Evolutionary conservation across 2,797 vertebrate genomes (phyloP), one percentile per base, ranked within the genome.

Genomic region (Alectoris magna): DNA sequence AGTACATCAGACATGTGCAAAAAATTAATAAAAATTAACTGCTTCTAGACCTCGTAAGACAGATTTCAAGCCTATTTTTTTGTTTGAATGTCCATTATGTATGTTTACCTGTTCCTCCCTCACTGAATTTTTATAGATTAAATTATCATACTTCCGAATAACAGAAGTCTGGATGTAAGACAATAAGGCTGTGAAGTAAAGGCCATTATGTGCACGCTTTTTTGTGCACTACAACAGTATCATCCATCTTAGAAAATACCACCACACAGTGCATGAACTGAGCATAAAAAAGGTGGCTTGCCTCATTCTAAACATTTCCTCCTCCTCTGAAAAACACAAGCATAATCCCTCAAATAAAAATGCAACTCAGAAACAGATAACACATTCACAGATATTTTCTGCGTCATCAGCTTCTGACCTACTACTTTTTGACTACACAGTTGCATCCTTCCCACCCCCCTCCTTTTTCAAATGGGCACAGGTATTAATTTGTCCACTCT

Each of bases 281-380:
- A 91, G 46, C 49, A 68, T 59, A 71, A 84, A 77, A 71, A 87
- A 72, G 29, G 46, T 62, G 36, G 31, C n/a, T 91, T 79, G 69
- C 44, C 67, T 84, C 49, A 72, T 46, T 74, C 34, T 77, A 56
- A 46, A 63, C 3, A 2, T 44, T 83, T 88, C 46, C 18, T 36
- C n/a, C 55, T 58, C n/a, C 49, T 90, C 55, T 41, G 18, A 39
- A 71, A 58, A 67, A 59, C 48, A 71, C 48, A 90, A 68, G 36
- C 19, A 26, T 18, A 71, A 73, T 10, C 21, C 11, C 14, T 71
- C 70, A 60, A 29, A n/a, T 43, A 41, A 66, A 77, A 91, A 83
- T 3, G 10, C 41, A n/a, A 27, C 83, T 91, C n/a, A 63, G 38
- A 43, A 91, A 83, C 6, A 56, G 39, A 60, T 7, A 22, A 83